phyloP scores from a whole-genome alignment of 2,797 vertebrate species.

The Danio aesculapii region DNA sequence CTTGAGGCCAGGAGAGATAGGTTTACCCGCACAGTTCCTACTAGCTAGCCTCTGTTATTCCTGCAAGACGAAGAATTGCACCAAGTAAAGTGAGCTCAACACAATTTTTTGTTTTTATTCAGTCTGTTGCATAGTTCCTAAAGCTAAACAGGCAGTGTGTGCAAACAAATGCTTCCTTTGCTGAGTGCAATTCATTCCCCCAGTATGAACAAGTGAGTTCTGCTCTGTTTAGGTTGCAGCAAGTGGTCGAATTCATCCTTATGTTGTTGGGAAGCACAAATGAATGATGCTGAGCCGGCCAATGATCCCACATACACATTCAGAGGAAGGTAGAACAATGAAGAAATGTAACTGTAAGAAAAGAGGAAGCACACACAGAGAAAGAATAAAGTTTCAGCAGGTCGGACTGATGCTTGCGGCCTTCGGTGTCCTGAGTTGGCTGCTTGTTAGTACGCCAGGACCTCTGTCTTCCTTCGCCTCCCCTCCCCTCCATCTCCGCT shows the following conservation, averaged over 20 bases:
- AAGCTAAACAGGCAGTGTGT: background rate
- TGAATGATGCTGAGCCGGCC: constrained; percentile 29
- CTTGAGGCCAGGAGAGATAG: too few relatives aligned
- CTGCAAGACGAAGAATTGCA: background rate
- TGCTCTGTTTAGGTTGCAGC: constrained; percentile 42
- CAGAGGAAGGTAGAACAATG: constrained; percentile 25
- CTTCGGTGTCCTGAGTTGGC: constrained; percentile 63
- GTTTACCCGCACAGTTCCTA: too few relatives aligned
- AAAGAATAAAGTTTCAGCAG: constrained; percentile 70
- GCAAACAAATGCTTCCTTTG: background rate
- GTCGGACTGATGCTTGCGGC: constrained; percentile 72
- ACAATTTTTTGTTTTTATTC: background rate
- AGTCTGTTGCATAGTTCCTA: background rate
- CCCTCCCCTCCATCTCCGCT: constrained; percentile 34
- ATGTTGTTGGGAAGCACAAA: constrained; percentile 71
- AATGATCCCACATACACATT: constrained; percentile 26
- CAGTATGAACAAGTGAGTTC: constrained; percentile 4
- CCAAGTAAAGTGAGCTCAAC: background rate
- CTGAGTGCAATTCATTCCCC: background rate
- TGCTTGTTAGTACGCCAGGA: constrained; percentile 68
- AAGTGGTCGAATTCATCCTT: constrained; percentile 70
- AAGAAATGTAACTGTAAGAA: constrained; percentile 19
- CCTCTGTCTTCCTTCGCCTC: constrained; percentile 45
- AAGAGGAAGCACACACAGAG: constrained; percentile 60
- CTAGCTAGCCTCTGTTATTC: background rate